A percentile compares a stretch with the other conserved stretches of the same genome.
Conservation (phyloP, 2,888 invertebrate genomes). For the Melieria crassipennis region DNA sequence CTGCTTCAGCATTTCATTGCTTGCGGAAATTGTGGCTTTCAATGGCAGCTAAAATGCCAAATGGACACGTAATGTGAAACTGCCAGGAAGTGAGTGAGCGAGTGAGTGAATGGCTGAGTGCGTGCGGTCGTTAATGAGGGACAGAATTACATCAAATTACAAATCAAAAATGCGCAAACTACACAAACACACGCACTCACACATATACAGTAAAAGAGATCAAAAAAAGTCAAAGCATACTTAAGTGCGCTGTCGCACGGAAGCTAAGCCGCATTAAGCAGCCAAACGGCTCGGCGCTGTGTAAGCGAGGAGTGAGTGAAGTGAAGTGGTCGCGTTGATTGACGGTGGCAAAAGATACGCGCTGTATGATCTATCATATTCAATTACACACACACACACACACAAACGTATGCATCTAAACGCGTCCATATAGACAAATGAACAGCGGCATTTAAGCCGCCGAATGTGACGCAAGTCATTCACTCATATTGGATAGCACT, state of each 20-base stretch:
- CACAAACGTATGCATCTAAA: background rate
- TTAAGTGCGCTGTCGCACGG: slow-evolving; percentile 12
- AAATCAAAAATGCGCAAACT: slow-evolving; percentile 14
- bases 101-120: no score
- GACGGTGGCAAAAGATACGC: background rate
- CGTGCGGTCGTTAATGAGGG: no score
- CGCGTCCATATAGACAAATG: no score
- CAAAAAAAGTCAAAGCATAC: slow-evolving; percentile 8
- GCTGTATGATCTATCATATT: slow-evolving; percentile 59
- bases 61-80: background rate
- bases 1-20: no score
- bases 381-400: slow-evolving; percentile 50
- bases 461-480: background rate
- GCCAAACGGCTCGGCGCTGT: background rate
- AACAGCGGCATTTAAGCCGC: no score
- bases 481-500: background rate
- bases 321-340: background rate
- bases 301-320: background rate
- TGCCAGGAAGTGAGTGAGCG: background rate
- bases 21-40: background rate
- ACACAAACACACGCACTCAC: background rate
- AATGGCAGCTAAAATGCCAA: background rate
- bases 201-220: background rate
- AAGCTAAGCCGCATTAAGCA: slow-evolving; percentile 15
- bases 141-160: background rate